phyloP scores from a whole-genome alignment of 2,797 vertebrate species.

The Ficedula albicollis region DNA sequence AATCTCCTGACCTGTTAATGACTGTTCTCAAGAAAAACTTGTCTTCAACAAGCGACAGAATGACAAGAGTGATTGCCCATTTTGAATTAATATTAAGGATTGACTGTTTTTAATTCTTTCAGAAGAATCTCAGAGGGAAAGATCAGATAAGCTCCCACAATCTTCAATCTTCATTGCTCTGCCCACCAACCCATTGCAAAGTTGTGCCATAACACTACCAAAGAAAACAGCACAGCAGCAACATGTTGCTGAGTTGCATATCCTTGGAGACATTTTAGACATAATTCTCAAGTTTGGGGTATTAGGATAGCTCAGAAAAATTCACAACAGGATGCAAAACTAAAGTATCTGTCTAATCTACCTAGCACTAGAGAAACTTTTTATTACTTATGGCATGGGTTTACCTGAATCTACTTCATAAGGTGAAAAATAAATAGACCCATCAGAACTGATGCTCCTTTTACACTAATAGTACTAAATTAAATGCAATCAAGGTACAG shows the following conservation, averaged over 20 bases:
- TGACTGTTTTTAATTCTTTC: slow-evolving; percentile 48
- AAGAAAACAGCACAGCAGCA: slow-evolving; percentile 22
- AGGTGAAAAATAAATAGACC: not conserved
- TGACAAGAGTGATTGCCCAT: slow-evolving; percentile 50
- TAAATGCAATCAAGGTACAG: not conserved
- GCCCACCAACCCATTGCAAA: not conserved
- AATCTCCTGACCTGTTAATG: slow-evolving; percentile 59
- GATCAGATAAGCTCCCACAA: slow-evolving; percentile 27
- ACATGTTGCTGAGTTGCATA: not conserved
- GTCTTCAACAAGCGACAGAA: slow-evolving; percentile 39
- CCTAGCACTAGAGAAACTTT: not conserved
- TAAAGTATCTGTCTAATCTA: not conserved
- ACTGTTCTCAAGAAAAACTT: slow-evolving; percentile 46
- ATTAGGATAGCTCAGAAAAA: not conserved
- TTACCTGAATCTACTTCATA: not conserved
- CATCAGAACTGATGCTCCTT: not conserved
- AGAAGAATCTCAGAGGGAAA: slow-evolving; percentile 49
- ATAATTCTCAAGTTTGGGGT: not conserved
- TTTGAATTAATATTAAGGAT: slow-evolving; percentile 48
- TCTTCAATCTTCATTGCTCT: slow-evolving; percentile 46
- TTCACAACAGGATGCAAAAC: not conserved
- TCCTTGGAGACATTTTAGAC: not conserved
- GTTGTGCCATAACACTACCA: not conserved
- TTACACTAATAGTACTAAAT: not conserved
- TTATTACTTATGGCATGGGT: not conserved